Evolutionary conservation across 2,888 invertebrate genomes (phyloP).

Genomic region (Panopea generosa): DNA sequence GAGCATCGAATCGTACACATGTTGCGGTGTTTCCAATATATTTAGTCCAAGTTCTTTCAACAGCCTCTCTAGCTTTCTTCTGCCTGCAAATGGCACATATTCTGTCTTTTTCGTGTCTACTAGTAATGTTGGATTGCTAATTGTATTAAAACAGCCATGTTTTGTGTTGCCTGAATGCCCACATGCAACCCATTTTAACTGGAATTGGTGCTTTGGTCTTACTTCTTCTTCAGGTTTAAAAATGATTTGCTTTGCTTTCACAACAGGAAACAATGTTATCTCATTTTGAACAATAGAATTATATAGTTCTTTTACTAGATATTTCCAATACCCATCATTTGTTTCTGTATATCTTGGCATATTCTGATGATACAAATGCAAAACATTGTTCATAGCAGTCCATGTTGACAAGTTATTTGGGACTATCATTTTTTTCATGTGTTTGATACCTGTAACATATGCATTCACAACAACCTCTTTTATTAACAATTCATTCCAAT

Average conservation of each 20-base stretch:
- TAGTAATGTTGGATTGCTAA: background rate
- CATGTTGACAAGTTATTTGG: background rate
- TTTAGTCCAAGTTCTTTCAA: slow-evolving; percentile 52
- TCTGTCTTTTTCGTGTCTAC: too few relatives aligned
- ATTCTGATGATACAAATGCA: background rate
- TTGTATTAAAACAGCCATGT: slow-evolving; percentile 1
- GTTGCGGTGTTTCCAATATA: slow-evolving; percentile 29
- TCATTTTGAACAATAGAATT: slow-evolving; percentile 6
- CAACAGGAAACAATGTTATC: slow-evolving; percentile 5
- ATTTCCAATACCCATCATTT: slow-evolving; percentile 33
- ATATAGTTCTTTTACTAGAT: slow-evolving; percentile 5
- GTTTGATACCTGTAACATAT: slow-evolving; percentile 62
- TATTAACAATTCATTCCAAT: slow-evolving; percentile 79
- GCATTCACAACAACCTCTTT: slow-evolving; percentile 71
- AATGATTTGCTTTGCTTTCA: background rate
- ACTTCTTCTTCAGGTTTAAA: background rate
- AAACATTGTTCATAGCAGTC: background rate
- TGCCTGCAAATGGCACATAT: too few relatives aligned
- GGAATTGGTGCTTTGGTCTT: too few relatives aligned
- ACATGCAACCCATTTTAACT: too few relatives aligned
- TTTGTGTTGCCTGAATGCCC: too few relatives aligned
- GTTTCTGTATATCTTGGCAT: slow-evolving; percentile 31
- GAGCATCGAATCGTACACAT: slow-evolving; percentile 30
- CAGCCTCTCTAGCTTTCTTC: slow-evolving; percentile 1
- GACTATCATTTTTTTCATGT: slow-evolving; percentile 15